phyloP scores from a whole-genome alignment of 2,797 vertebrate genomes.

The Sebastes ruberrimus region DNA sequence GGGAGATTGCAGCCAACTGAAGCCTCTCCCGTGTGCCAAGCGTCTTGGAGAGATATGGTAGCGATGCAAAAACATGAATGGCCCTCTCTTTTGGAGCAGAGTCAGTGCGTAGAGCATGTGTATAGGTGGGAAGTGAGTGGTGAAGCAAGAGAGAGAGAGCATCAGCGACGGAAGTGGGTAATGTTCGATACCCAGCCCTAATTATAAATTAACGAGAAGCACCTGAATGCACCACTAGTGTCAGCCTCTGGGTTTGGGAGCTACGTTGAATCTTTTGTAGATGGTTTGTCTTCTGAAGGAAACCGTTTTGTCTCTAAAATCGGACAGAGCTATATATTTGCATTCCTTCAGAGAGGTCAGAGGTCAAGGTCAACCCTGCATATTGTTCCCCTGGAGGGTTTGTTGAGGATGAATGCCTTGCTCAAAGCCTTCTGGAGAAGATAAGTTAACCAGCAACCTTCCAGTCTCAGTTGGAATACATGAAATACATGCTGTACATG shows the following conservation, averaged over 20 bases:
- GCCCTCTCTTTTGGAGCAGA: no score
- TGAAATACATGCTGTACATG: neutral
- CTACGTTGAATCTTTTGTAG: neutral
- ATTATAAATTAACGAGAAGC: neutral
- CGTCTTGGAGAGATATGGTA: no score
- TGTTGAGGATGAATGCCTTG: neutral
- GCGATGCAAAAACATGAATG: no score
- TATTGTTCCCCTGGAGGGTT: neutral
- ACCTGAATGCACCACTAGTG: neutral
- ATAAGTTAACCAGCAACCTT: neutral
- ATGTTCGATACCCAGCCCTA: no score
- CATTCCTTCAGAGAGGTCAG: neutral
- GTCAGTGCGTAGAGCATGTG: no score
- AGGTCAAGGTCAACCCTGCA: neutral
- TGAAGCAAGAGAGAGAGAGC: no score
- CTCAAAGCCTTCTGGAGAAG: neutral
- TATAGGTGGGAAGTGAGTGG: no score
- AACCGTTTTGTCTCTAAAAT: neutral
- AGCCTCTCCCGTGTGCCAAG: no score
- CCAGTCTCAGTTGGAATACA: neutral
- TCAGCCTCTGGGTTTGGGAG: neutral
- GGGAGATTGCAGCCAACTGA: no score
- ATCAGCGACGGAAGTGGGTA: no score
- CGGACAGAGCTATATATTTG: neutral
- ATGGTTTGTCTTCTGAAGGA: neutral